Evolutionary conservation across 2,888 invertebrate species (phyloP).

Genomic region (Volucella zonaria): DNA sequence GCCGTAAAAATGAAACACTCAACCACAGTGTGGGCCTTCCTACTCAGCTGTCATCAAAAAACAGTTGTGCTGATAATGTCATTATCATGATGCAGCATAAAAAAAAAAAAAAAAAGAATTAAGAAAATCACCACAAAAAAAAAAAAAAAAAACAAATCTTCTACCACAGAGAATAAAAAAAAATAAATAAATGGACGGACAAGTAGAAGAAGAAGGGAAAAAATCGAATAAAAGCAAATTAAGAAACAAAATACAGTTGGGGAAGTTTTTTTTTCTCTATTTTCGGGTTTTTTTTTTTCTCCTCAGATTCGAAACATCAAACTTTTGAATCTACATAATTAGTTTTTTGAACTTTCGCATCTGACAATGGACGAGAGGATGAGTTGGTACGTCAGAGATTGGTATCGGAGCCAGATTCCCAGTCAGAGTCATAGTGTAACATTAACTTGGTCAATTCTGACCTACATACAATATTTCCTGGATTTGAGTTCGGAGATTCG

Average conservation of each 20-base stretch:
- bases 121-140: not conserved
- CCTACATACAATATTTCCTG: constrained; percentile 44
- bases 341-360: constrained; percentile 67
- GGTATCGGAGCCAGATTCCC: not conserved
- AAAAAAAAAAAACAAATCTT: not conserved
- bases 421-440: not conserved
- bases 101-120: constrained; percentile 19
- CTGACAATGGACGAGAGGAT: constrained; percentile 15
- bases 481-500: constrained; percentile 23
- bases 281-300: constrained; percentile 3
- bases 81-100: constrained; percentile 58
- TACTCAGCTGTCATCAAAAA: constrained; percentile 49
- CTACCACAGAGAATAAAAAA: constrained; percentile 19
- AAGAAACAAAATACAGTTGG: constrained; percentile 46
- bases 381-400: not conserved
- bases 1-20: constrained; percentile 36
- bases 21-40: not conserved
- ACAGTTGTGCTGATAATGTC: constrained; percentile 58
- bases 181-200: not conserved
- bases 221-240: constrained; percentile 49
- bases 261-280: constrained; percentile 15
- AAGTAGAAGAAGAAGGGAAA: not conserved
- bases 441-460: constrained; percentile 36
- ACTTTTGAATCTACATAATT: constrained; percentile 71
- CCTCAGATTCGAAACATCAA: constrained; percentile 16